These are phyloP conservation scores for Pteromalus puparum DNA, from an alignment of 1,140 invertebrate genomes.

Conservation along the genomic window DNA sequence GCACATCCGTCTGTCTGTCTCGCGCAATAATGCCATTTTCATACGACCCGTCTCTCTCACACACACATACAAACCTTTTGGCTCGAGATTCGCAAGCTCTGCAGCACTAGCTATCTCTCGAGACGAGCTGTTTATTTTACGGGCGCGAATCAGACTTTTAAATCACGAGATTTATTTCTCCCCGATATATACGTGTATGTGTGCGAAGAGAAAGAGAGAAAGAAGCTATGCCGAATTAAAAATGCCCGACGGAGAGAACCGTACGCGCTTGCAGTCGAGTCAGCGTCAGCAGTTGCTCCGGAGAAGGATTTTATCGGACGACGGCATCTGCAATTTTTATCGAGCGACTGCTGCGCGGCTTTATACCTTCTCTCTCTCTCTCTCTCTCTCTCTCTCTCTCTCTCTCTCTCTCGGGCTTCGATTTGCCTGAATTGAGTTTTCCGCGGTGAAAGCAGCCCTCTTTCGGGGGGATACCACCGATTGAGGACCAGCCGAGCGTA, in stretches of 20 bases:
- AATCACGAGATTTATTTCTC: constrained; percentile 22
- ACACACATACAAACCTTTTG: not conserved
- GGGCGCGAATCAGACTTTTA: constrained; percentile 22
- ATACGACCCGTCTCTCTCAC: not conserved
- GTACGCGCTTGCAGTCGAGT: not conserved
- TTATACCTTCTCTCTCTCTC: not conserved
- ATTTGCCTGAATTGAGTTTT: constrained; percentile 29
- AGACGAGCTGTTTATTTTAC: constrained; percentile 34
- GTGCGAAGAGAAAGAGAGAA: not conserved
- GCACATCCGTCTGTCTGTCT: not conserved
- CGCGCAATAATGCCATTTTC: not conserved
- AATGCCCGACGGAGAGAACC: constrained; percentile 9
- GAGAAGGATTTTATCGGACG: constrained; percentile 25
- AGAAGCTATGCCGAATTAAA: constrained; percentile 37
- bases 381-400: too few relatives aligned
- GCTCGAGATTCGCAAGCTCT: constrained; percentile 19
- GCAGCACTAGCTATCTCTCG: not conserved
- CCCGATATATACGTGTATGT: not conserved
- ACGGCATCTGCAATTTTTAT: constrained; percentile 45
- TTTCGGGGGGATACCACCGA: not conserved
- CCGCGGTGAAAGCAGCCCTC: not conserved
- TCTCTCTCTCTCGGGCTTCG: not conserved
- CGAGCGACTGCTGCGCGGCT: not conserved
- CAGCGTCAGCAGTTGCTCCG: constrained; percentile 17
- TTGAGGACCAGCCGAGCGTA: constrained; percentile 5